Percentiles rank a stretch among this genome's conserved stretches.
Conservation (phyloP, 2,888 invertebrate genomes). For the Strigamia transsilvanica region DNA sequence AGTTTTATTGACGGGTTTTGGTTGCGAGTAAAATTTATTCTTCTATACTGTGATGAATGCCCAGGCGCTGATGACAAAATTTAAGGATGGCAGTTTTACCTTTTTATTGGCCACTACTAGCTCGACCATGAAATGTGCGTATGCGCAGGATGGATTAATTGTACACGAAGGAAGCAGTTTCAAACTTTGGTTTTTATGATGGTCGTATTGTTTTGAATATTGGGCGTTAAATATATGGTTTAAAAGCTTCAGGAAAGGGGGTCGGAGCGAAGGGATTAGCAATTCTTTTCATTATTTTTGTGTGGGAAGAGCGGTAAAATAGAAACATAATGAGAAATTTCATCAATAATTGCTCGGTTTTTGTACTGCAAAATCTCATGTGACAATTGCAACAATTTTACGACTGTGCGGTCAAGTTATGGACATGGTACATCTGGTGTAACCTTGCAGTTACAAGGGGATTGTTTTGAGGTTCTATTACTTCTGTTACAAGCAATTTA, state of each 20-base stretch:
- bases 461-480: no score
- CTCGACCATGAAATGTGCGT: background rate
- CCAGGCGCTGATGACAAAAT: background rate
- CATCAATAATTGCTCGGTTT: no score
- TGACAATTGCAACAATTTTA: no score
- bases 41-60: background rate
- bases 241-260: background rate
- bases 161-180: background rate
- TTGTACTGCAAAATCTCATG: no score
- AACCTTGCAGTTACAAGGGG: no score
- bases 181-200: background rate
- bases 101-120: background rate
- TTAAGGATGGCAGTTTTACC: background rate
- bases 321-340: no score
- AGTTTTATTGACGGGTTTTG: background rate
- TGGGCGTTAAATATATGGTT: background rate
- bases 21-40: background rate
- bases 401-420: no score
- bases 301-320: no score
- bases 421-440: no score
- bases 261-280: background rate
- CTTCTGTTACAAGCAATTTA: no score
- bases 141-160: background rate
- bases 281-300: no score
- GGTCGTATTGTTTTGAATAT: slow-evolving; percentile 4